Evolutionary conservation across 2,888 invertebrate genomes (phyloP).

Genomic region (Lepetodrilus schrolli): DNA sequence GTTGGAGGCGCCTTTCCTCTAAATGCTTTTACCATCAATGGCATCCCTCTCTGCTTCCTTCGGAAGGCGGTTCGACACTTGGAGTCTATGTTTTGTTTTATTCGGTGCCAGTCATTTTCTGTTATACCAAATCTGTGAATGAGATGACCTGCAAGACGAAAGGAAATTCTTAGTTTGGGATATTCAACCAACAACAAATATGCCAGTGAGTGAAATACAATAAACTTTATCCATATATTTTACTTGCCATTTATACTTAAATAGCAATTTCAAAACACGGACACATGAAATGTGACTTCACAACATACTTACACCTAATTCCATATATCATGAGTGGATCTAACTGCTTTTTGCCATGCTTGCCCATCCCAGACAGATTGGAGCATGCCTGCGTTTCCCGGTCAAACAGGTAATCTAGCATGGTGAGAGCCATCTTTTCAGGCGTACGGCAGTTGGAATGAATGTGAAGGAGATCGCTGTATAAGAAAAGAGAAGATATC

Average conservation of each 20-base stretch:
- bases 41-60: constrained; percentile 69
- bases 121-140: constrained; percentile 77
- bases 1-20: constrained; percentile 66
- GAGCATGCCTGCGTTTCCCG: constrained; percentile 77
- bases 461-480: constrained; percentile 76
- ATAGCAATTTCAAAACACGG: too few relatives aligned
- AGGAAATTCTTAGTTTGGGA: background rate
- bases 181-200: too few relatives aligned
- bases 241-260: too few relatives aligned
- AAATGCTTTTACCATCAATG: constrained; percentile 73
- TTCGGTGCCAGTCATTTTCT: constrained; percentile 78
- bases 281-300: too few relatives aligned
- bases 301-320: constrained; percentile 72
- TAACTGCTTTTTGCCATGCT: constrained; percentile 77
- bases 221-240: too few relatives aligned
- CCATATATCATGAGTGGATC: constrained; percentile 78
- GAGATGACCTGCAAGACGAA: constrained; percentile 74
- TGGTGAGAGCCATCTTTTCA: constrained; percentile 78
- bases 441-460: constrained; percentile 78
- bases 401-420: constrained; percentile 78
- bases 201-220: too few relatives aligned
- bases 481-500: constrained; percentile 32
- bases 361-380: constrained; percentile 78
- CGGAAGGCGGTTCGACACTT: constrained; percentile 78
- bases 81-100: constrained; percentile 78